phyloP scores from a whole-genome alignment of 2,113 vertebrate genomes.

The Mobula birostris region DNA sequence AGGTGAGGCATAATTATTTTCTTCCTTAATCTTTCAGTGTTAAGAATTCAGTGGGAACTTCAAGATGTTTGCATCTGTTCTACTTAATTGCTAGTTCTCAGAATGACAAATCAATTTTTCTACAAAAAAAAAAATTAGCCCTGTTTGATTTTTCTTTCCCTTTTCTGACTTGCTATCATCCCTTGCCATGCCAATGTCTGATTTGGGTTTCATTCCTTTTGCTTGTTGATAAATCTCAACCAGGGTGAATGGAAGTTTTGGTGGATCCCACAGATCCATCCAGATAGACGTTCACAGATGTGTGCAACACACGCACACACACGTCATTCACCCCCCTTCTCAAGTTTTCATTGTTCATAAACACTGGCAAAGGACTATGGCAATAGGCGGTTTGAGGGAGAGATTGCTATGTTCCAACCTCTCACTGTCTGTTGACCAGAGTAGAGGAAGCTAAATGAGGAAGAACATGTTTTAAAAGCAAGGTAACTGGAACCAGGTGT shows the following conservation, averaged over 20 bases:
- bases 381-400: not conserved
- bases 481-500: conserved; percentile 23
- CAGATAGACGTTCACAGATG: not conserved
- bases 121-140: not conserved
- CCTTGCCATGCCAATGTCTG: not conserved
- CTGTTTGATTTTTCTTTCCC: not conserved
- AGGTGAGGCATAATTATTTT: conserved; percentile 4
- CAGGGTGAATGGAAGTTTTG: no score
- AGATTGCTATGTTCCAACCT: not conserved
- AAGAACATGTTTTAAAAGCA: not conserved
- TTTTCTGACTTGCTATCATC: not conserved
- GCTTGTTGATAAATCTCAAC: not conserved
- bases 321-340: not conserved
- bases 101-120: not conserved
- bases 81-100: not conserved
- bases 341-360: not conserved
- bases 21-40: not conserved
- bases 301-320: not conserved
- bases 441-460: not conserved
- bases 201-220: not conserved
- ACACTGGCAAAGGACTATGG: no score
- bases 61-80: no score
- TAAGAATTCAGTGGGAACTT: not conserved
- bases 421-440: not conserved
- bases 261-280: not conserved